Conservation (phyloP, 1,140 invertebrate species). For the Drosophila truncata region DNA sequence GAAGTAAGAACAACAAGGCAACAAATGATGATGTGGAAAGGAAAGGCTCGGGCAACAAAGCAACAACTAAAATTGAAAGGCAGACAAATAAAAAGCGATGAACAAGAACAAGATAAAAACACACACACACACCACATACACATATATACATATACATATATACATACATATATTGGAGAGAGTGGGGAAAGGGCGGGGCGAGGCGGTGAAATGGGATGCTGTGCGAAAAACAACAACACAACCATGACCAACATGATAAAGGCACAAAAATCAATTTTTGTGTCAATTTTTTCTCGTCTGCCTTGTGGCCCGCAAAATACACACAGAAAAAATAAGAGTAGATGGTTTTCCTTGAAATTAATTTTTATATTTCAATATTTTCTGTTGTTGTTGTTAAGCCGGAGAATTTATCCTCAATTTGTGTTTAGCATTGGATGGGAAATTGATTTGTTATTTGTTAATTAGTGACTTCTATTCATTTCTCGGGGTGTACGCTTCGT, state of each 20-base stretch:
- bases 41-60: slow-evolving; percentile 29
- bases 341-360: neutral
- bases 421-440: neutral
- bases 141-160: neutral
- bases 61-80: slow-evolving; percentile 53
- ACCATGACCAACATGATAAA: slow-evolving; percentile 61
- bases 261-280: slow-evolving; percentile 79
- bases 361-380: too few relatives aligned
- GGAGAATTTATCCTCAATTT: neutral
- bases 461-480: neutral
- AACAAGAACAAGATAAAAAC: slow-evolving; percentile 25
- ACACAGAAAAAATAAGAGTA: neutral
- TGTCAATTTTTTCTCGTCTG: slow-evolving; percentile 59
- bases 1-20: slow-evolving; percentile 26
- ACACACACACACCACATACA: slow-evolving; percentile 1
- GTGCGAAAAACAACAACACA: slow-evolving; percentile 42
- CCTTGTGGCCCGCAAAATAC: neutral
- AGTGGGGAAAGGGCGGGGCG: neutral
- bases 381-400: neutral
- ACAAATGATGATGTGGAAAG: slow-evolving; percentile 8
- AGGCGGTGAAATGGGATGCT: slow-evolving; percentile 37
- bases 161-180: neutral
- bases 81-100: slow-evolving; percentile 48
- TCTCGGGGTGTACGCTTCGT: slow-evolving; percentile 30
- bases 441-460: neutral